Conservation (phyloP, 2,113 vertebrate genomes). For the Spea bombifrons region DNA sequence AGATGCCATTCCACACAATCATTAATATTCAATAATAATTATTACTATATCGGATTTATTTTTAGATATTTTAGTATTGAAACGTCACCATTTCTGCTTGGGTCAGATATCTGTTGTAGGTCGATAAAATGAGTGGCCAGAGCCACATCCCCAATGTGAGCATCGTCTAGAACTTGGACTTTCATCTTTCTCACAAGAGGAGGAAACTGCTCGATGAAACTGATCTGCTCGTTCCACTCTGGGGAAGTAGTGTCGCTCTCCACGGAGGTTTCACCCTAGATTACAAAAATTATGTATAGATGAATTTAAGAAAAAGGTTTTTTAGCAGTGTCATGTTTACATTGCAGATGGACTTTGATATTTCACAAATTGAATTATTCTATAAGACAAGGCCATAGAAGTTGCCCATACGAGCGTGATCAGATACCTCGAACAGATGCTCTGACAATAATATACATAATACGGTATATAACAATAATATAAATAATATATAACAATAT, state of each 20-base stretch:
- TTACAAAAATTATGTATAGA: not conserved
- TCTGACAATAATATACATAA: too few relatives aligned
- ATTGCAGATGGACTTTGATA: too few relatives aligned
- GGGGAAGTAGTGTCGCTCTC: conserved; percentile 69
- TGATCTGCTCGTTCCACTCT: conserved; percentile 88
- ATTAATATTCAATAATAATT: too few relatives aligned
- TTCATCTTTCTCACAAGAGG: conserved; percentile 82
- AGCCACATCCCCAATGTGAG: conserved; percentile 74
- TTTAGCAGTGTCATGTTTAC: too few relatives aligned
- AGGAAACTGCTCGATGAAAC: conserved; percentile 91
- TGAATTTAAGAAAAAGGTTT: not conserved
- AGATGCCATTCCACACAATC: not conserved
- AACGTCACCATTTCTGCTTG: conserved; percentile 78
- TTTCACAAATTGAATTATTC: too few relatives aligned
- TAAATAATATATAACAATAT: too few relatives aligned
- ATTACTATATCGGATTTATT: too few relatives aligned
- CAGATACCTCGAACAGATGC: too few relatives aligned
- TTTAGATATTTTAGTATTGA: not conserved
- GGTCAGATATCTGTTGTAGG: conserved; percentile 83
- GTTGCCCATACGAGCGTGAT: too few relatives aligned
- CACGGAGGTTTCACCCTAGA: conserved; percentile 85
- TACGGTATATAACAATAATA: too few relatives aligned
- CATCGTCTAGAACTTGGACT: conserved; percentile 83
- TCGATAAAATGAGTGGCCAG: conserved; percentile 87
- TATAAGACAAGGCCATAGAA: too few relatives aligned